phyloP scores from a whole-genome alignment of 2,797 vertebrate genomes.

The Myotis vivesi region DNA sequence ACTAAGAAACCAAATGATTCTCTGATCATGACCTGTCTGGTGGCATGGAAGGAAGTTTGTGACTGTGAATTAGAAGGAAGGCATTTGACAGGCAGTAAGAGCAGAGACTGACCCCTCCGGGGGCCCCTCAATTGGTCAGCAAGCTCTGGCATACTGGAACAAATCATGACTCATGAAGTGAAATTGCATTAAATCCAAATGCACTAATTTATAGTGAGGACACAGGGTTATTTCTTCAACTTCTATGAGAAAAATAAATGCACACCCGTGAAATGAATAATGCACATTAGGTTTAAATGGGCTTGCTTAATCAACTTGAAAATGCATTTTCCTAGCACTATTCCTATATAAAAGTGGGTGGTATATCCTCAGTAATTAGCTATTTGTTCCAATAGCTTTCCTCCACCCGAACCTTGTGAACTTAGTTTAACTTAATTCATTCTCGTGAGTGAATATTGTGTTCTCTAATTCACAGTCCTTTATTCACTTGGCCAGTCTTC shows the following conservation, averaged over 20 bases:
- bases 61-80: neutral
- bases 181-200: conserved; percentile 33
- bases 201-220: neutral
- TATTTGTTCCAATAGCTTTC: neutral
- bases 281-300: neutral
- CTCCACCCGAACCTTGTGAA: neutral
- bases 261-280: neutral
- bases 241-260: conserved; percentile 30
- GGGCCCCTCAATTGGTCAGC: neutral
- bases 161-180: neutral
- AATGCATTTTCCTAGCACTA: conserved; percentile 25
- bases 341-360: neutral
- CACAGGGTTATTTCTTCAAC: conserved; percentile 6
- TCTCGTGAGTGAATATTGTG: neutral
- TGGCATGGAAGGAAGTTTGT: neutral
- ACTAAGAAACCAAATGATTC: neutral
- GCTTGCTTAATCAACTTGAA: neutral
- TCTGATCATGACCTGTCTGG: neutral
- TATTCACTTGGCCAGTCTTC: neutral
- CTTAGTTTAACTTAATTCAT: conserved; percentile 2
- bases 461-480: conserved; percentile 14
- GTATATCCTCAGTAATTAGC: neutral
- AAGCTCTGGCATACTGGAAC: conserved; percentile 13
- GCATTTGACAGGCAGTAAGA: neutral
- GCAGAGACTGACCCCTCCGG: neutral